Conservation (phyloP, 2,888 invertebrate species). For the Ametastegia equiseti region DNA sequence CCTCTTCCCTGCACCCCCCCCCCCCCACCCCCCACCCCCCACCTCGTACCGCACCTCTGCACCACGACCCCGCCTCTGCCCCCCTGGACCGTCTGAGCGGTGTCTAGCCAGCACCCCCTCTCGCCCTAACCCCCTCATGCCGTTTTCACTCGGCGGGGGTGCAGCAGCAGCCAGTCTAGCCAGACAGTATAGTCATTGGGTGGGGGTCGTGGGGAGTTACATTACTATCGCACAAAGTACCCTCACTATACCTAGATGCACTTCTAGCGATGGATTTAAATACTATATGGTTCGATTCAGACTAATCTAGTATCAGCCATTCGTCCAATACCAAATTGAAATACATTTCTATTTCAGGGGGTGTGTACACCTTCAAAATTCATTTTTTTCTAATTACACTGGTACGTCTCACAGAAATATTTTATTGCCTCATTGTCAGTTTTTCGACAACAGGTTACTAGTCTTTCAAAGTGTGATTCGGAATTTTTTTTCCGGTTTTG, state of each 20-base stretch:
- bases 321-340: no score
- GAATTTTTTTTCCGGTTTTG: no score
- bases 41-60: constrained; percentile 71
- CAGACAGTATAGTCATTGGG: constrained; percentile 66
- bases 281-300: neutral
- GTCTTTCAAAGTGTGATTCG: no score
- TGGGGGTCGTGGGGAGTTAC: constrained; percentile 40
- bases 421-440: no score
- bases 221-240: constrained; percentile 38
- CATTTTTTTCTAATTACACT: no score
- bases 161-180: constrained; percentile 68
- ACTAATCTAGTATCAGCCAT: no score
- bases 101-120: constrained; percentile 76
- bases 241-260: constrained; percentile 58
- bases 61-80: constrained; percentile 74
- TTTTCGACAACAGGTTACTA: no score
- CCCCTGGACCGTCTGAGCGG: constrained; percentile 75
- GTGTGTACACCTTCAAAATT: no score
- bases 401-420: no score
- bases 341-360: no score
- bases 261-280: neutral
- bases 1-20: constrained; percentile 56
- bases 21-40: neutral
- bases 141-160: constrained; percentile 62
- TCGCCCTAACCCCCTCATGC: constrained; percentile 71